Percentiles rank a stretch among this genome's conserved stretches.
Evolutionary conservation across 2,113 vertebrate genomes (phyloP).

Genomic region (Marmota monax): DNA sequence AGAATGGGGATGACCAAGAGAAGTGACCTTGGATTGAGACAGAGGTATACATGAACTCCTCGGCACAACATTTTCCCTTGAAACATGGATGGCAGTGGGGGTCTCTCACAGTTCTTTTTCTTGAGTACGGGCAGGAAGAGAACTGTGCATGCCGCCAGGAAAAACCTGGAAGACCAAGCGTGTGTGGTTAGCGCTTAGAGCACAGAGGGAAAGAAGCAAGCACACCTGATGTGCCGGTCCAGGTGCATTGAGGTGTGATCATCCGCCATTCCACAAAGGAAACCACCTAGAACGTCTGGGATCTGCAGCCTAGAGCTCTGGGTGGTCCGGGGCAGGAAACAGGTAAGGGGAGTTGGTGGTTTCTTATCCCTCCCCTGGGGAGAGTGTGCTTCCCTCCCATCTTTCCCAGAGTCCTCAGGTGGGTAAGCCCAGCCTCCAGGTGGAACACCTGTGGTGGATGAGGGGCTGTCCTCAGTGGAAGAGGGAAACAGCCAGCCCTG

Average conservation of each 20-base stretch:
- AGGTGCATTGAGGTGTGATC: too few relatives aligned
- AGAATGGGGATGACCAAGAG: too few relatives aligned
- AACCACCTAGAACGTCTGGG: accelerated
- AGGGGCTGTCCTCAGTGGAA: neutral
- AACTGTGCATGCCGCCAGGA: neutral
- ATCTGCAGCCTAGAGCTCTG: neutral
- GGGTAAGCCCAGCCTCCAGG: neutral
- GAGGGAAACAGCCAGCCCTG: too few relatives aligned
- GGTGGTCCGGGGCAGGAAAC: neutral
- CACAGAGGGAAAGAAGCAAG: neutral
- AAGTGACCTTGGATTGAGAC: neutral
- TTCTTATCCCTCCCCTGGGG: neutral
- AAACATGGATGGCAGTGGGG: neutral
- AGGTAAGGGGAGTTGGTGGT: too few relatives aligned
- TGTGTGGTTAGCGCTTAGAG: neutral
- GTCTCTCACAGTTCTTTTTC: neutral
- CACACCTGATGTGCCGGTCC: too few relatives aligned
- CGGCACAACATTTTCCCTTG: neutral
- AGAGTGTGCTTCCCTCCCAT: neutral
- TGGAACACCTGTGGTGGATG: too few relatives aligned
- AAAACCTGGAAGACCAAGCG: neutral
- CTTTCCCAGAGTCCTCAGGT: neutral
- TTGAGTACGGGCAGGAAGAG: neutral
- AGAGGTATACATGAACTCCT: neutral
- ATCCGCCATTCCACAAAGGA: neutral